Percentiles rank a stretch among this genome's conserved stretches.
phyloP scores from a whole-genome alignment of 2,113 vertebrate species.

The Pan paniscus region DNA sequence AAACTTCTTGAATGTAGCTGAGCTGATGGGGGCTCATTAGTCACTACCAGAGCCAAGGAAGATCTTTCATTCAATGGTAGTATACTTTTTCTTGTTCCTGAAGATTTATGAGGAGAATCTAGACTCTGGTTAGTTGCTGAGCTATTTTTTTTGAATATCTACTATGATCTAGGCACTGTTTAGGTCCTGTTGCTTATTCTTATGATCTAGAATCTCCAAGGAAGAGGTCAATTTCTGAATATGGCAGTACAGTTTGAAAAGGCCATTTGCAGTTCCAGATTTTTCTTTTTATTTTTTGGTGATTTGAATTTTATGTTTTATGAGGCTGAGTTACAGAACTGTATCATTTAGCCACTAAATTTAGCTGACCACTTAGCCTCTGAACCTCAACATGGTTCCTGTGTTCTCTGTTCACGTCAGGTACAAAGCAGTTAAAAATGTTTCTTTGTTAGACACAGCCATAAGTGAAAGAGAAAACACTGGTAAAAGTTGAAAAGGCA shows the following conservation, averaged over 20 bases:
- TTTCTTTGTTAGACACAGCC: slow-evolving; percentile 20
- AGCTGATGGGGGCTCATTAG: not conserved
- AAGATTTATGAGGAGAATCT: not conserved
- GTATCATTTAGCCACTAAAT: slow-evolving; percentile 26
- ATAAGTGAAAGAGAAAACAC: slow-evolving; percentile 72
- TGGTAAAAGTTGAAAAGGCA: slow-evolving; percentile 63
- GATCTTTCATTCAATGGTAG: not conserved
- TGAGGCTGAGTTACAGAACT: slow-evolving; percentile 1
- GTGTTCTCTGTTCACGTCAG: not conserved
- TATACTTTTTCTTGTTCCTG: slow-evolving; percentile 7
- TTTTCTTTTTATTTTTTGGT: not conserved
- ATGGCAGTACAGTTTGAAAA: slow-evolving; percentile 8
- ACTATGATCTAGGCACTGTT: not conserved
- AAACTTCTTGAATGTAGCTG: slow-evolving; percentile 42
- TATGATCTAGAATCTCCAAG: slow-evolving; percentile 6
- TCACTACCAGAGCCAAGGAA: slow-evolving; percentile 16
- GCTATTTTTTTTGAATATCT: slow-evolving; percentile 6
- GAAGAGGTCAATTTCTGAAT: slow-evolving; percentile 42
- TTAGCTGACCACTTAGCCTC: not conserved
- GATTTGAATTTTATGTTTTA: slow-evolving; percentile 50
- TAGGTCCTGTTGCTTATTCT: not conserved
- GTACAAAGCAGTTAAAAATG: slow-evolving; percentile 58
- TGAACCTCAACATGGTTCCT: not conserved
- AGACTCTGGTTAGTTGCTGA: not conserved
- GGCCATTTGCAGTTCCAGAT: not conserved